Conservation (phyloP, 2,888 invertebrate species). For the Abrostola triplasia region DNA sequence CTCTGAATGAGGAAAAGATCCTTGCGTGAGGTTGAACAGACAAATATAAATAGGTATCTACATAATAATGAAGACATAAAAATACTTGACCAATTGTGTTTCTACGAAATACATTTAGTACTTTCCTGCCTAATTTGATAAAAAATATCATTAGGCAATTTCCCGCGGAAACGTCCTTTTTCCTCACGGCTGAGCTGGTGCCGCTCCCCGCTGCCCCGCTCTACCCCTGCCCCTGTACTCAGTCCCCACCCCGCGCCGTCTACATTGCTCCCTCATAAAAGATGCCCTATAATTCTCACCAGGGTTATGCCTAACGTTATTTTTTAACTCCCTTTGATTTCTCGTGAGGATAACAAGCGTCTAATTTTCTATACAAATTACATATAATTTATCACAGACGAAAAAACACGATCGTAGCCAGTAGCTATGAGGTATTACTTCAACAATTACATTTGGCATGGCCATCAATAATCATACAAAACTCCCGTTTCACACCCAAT, state of each 20-base stretch:
- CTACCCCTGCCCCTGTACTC: neutral
- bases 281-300: constrained; percentile 32
- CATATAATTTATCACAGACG: neutral
- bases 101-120: constrained; percentile 16
- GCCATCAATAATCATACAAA: no score
- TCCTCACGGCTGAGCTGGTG: constrained; percentile 28
- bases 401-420: no score
- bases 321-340: constrained; percentile 18
- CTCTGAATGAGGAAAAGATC: no score
- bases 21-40: no score
- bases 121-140: constrained; percentile 31
- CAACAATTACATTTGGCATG: no score
- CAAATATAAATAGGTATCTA: no score
- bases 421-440: no score
- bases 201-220: neutral
- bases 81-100: constrained; percentile 13
- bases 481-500: no score
- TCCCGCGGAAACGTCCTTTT: constrained; percentile 41
- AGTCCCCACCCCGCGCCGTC: constrained; percentile 12
- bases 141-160: constrained; percentile 42
- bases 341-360: neutral
- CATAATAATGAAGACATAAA: neutral
- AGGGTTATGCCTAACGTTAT: constrained; percentile 17
- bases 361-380: neutral
- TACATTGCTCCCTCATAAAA: constrained; percentile 26